Conservation (phyloP, 2,113 vertebrate genomes). For the Bubalus kerabau region DNA sequence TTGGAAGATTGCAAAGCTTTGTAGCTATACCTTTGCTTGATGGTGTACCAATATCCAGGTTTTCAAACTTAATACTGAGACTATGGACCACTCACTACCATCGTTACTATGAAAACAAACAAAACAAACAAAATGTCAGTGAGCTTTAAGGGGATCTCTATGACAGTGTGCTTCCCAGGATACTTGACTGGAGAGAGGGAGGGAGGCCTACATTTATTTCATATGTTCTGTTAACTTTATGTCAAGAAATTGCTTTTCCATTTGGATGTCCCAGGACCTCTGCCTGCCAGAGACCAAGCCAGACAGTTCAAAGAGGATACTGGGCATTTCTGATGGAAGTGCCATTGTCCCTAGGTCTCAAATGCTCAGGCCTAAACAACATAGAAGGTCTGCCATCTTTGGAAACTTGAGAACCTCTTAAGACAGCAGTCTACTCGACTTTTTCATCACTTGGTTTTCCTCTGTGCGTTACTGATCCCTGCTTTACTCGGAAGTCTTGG, state of each 20-base stretch:
- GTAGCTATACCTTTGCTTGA: background rate
- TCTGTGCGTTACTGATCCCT: background rate
- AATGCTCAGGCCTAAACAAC: background rate
- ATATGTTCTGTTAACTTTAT: background rate
- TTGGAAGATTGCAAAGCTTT: slow-evolving; percentile 6
- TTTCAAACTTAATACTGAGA: slow-evolving; percentile 31
- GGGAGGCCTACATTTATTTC: background rate
- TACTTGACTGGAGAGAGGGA: background rate
- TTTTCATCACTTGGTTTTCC: background rate
- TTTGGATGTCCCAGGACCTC: background rate
- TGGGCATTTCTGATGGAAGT: slow-evolving; percentile 3
- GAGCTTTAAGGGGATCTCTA: background rate
- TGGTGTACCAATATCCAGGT: background rate
- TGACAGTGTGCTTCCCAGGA: background rate
- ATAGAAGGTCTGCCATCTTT: background rate
- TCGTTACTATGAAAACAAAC: background rate
- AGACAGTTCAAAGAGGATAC: background rate
- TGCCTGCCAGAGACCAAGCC: background rate
- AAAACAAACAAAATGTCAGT: background rate
- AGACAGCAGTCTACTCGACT: background rate
- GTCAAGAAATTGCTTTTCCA: background rate
- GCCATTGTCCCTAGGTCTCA: background rate
- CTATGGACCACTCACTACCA: background rate
- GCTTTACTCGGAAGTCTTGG: background rate
- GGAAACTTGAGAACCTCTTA: background rate